These are phyloP conservation scores for Scalopus aquaticus DNA, from an alignment of 2,113 vertebrate species.

Conservation along the genomic window DNA sequence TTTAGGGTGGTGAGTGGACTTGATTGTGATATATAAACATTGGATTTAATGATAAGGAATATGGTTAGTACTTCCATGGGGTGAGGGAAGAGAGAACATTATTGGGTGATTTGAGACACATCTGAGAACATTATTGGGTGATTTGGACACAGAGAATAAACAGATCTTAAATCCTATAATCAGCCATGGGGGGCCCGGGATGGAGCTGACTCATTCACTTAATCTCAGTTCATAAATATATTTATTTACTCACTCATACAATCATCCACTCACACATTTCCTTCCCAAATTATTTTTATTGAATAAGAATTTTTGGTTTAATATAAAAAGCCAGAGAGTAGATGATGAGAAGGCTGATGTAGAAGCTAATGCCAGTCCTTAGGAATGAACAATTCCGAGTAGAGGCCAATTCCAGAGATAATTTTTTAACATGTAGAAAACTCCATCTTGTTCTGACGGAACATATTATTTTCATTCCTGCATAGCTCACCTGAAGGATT, in stretches of 20 bases:
- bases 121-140: not conserved
- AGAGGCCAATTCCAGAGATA: not conserved
- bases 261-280: not conserved
- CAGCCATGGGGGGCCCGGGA: not conserved
- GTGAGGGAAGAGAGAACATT: not conserved
- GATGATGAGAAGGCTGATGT: not conserved
- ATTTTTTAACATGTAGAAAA: not conserved
- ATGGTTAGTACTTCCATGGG: not conserved
- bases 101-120: not conserved
- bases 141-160: not conserved
- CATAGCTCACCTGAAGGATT: not conserved
- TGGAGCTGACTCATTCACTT: not conserved
- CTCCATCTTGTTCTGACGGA: not conserved
- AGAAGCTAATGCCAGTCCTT: not conserved
- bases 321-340: not conserved
- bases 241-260: not conserved
- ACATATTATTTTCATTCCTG: not conserved
- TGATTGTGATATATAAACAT: not conserved
- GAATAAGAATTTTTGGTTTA: not conserved
- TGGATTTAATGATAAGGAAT: not conserved
- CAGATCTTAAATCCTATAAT: not conserved
- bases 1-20: not conserved
- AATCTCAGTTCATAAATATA: not conserved
- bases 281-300: not conserved
- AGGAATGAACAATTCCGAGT: not conserved